Evolutionary conservation across 2,797 vertebrate genomes (phyloP).

Genomic region (Enteromius treurensis): DNA sequence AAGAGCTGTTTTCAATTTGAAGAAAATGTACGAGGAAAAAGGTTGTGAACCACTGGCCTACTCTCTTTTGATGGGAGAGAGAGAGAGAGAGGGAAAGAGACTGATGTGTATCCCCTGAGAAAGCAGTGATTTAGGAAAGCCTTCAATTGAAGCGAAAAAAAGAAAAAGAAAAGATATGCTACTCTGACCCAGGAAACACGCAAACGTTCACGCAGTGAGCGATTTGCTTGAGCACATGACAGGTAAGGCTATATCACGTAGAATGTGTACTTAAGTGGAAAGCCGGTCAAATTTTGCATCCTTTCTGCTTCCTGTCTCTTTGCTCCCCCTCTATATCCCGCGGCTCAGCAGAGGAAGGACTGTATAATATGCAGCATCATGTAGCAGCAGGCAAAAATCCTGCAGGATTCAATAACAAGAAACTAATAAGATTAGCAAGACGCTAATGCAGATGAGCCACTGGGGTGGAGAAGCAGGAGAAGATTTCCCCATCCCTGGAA

Average conservation of each 20-base stretch:
- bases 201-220: background rate
- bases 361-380: conserved; percentile 40
- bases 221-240: conserved; percentile 7
- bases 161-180: background rate
- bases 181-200: background rate
- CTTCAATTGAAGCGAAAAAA: background rate
- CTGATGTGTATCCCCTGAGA: background rate
- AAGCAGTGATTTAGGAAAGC: conserved; percentile 12
- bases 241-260: conserved; percentile 3
- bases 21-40: background rate
- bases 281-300: conserved; percentile 11
- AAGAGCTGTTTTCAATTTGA: background rate
- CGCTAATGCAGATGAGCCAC: conserved; percentile 52
- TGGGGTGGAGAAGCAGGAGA: conserved; percentile 35
- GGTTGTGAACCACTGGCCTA: background rate
- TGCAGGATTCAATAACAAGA: conserved; percentile 58
- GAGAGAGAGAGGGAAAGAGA: background rate
- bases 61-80: background rate
- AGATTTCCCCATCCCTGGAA: conserved; percentile 32
- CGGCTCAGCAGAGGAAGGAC: conserved; percentile 4
- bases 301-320: conserved; percentile 7
- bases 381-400: conserved; percentile 37
- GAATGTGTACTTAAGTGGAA: conserved; percentile 5
- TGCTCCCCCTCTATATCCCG: background rate
- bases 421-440: conserved; percentile 57